Evolutionary conservation across 2,113 vertebrate genomes (phyloP), one percentile per base, ranked within the genome.

Genomic region (Myiozetetes cayanensis): DNA sequence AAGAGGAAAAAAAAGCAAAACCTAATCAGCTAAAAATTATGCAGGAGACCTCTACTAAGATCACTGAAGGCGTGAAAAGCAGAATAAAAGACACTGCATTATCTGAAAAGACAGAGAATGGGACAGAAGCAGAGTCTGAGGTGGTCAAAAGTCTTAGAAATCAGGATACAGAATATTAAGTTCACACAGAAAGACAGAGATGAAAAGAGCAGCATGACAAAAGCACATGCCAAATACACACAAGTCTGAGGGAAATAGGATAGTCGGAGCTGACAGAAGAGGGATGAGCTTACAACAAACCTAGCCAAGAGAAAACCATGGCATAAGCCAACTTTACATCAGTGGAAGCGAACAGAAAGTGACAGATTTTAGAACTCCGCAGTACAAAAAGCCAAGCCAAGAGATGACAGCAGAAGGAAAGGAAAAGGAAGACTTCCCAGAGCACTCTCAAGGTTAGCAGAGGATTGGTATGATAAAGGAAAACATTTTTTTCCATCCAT

Each of bases 221-320:
- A 81, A 93, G 47, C 35, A 52, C 81, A 78, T 87, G 92, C 74
- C 74, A 89, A 94, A 78, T 14, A 71, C 20, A 43, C 1, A 73
- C 56, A 91, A 78, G 74, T 78, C 89, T 22, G 8, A 41, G n/a
- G 20, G 10, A 81, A 96, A 94, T 61, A 84, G 49, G 58, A 52
- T 83, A 80, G 61, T 74, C 65, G 71, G 85, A 84, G 52, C 55
- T 82, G 89, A 87, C 77, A 84, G 63, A 80, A 87, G 39, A 93
- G 47, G 25, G 23, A 96, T 91, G 73, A 96, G 84, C 68, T 95
- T 84, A 89, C 17, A 81, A n/a, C 43, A 87, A 81, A 71, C 30
- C 55, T 7, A 89, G 92, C 89, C 95, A 96, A 84, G 81, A 85
- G 77, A 95, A 91, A 95, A 72, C 33, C 90, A 44, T 37, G 27